phyloP scores from a whole-genome alignment of 2,797 vertebrate genomes.

The Yasuhikotakia modesta region DNA sequence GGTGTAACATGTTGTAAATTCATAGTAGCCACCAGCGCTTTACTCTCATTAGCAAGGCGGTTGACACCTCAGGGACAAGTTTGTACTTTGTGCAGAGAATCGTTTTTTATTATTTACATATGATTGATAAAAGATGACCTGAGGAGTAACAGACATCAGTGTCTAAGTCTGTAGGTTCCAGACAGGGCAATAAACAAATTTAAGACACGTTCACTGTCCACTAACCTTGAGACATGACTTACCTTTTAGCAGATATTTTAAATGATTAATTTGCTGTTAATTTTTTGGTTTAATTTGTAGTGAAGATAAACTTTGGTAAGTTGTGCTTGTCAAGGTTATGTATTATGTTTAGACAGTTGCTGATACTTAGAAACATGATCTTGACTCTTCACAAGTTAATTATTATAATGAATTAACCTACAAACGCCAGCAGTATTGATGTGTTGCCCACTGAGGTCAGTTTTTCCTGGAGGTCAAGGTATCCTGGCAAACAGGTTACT shows the following conservation, averaged over 20 bases:
- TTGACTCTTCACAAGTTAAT: constrained; percentile 38
- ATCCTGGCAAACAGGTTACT: constrained; percentile 61
- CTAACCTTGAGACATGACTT: too few species aligned
- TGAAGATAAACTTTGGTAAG: constrained; percentile 64
- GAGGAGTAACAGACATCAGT: neutral
- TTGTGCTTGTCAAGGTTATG: constrained; percentile 41
- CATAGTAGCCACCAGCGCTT: constrained; percentile 31
- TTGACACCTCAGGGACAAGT: constrained; percentile 36
- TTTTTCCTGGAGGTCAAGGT: constrained; percentile 56
- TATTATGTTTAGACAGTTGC: constrained; percentile 30
- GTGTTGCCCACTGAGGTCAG: constrained; percentile 43
- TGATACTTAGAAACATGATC: constrained; percentile 47
- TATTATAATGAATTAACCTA: constrained; percentile 25
- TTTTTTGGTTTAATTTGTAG: constrained; percentile 50
- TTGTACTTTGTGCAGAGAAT: constrained; percentile 30
- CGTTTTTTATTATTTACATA: constrained; percentile 8
- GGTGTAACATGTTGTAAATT: constrained; percentile 40
- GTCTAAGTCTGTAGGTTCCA: constrained; percentile 37
- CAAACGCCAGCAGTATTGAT: constrained; percentile 33
- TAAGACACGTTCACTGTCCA: constrained; percentile 32
- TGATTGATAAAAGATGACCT: constrained; percentile 22
- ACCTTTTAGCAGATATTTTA: constrained; percentile 63
- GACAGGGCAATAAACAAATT: neutral
- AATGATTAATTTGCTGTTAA: constrained; percentile 58
- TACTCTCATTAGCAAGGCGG: constrained; percentile 44